phyloP scores from a whole-genome alignment of 2,888 invertebrate species.

The Shargacucullia verbasci region DNA sequence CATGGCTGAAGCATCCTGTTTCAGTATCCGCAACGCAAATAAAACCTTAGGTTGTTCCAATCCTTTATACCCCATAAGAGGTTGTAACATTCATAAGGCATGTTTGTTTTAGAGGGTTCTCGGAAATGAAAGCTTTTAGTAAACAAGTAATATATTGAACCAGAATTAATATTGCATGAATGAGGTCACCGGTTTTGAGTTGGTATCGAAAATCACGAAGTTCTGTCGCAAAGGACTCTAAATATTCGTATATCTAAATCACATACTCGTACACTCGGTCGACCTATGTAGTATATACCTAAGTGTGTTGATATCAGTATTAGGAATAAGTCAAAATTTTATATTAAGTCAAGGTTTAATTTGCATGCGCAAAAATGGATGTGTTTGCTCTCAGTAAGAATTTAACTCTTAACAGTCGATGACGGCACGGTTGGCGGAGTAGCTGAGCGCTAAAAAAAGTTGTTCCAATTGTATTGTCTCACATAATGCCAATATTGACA shows the following conservation, averaged over 20 bases:
- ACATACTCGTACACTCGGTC: conserved; percentile 12
- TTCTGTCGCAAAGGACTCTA: conserved; percentile 28
- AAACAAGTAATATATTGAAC: conserved; percentile 37
- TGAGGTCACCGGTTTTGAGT: conserved; percentile 19
- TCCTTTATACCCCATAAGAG: conserved; percentile 2
- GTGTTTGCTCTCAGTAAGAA: too few species aligned
- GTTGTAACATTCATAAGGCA: conserved; percentile 12
- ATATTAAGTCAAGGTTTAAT: too few species aligned
- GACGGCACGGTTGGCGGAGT: too few species aligned
- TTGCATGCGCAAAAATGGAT: too few species aligned
- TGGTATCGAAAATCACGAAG: conserved; percentile 27
- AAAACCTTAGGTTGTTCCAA: conserved; percentile 16
- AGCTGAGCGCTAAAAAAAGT: too few species aligned
- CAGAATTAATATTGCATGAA: conserved; percentile 38
- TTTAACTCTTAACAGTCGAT: too few species aligned
- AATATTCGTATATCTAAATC: conserved; percentile 31
- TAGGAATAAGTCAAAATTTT: conserved; percentile 10
- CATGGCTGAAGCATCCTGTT: conserved; percentile 13
- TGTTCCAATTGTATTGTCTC: too few species aligned
- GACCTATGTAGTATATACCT: conserved; percentile 7
- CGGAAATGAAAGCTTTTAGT: conserved; percentile 13
- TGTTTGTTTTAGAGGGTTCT: conserved; percentile 18
- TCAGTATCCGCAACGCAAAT: conserved; percentile 11
- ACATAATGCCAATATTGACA: too few species aligned
- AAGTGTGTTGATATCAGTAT: conserved; percentile 5